A percentile compares a stretch with the other conserved stretches of the same genome.
phyloP scores from a whole-genome alignment of 1,140 invertebrate species.

The Leguminivora glycinivorella region DNA sequence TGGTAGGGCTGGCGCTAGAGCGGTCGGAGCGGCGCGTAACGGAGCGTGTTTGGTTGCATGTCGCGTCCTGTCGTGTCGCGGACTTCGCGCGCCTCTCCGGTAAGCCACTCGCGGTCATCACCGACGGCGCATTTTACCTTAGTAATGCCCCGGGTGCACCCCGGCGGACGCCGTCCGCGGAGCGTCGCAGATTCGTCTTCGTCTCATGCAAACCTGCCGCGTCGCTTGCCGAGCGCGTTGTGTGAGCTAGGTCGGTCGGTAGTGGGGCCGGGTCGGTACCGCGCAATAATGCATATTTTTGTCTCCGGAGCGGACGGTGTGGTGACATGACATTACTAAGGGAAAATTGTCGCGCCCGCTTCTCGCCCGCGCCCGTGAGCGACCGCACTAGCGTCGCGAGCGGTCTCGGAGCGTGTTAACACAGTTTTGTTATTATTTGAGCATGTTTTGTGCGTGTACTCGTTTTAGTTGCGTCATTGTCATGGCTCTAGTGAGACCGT shows the following conservation, averaged over 20 bases:
- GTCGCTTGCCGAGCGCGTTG: not conserved
- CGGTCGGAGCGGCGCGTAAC: constrained; percentile 41
- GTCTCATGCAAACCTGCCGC: not conserved
- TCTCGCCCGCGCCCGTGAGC: constrained; percentile 37
- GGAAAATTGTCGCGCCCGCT: constrained; percentile 69
- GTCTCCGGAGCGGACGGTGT: constrained; percentile 18
- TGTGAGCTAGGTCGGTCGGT: constrained; percentile 24
- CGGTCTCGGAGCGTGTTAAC: constrained; percentile 53
- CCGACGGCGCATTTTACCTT: constrained; percentile 60
- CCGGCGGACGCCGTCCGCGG: constrained; percentile 33
- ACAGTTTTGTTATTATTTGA: constrained; percentile 43
- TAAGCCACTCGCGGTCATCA: constrained; percentile 41
- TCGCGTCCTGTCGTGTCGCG: constrained; percentile 42
- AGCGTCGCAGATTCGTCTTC: constrained; percentile 22
- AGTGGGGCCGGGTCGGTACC: constrained; percentile 33
- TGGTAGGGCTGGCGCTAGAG: constrained; percentile 4
- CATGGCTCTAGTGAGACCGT: not conserved
- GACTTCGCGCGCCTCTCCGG: constrained; percentile 40
- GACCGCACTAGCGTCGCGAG: constrained; percentile 31
- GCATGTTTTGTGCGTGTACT: constrained; percentile 50
- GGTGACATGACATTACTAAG: constrained; percentile 64
- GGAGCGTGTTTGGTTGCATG: constrained; percentile 63
- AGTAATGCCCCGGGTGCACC: constrained; percentile 57
- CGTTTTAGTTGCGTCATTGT: constrained; percentile 21
- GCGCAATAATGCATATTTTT: constrained; percentile 38